A percentile compares a stretch with the other conserved stretches of the same genome.
Evolutionary conservation across 2,113 vertebrate genomes (phyloP).

Genomic region (Merops nubicus): DNA sequence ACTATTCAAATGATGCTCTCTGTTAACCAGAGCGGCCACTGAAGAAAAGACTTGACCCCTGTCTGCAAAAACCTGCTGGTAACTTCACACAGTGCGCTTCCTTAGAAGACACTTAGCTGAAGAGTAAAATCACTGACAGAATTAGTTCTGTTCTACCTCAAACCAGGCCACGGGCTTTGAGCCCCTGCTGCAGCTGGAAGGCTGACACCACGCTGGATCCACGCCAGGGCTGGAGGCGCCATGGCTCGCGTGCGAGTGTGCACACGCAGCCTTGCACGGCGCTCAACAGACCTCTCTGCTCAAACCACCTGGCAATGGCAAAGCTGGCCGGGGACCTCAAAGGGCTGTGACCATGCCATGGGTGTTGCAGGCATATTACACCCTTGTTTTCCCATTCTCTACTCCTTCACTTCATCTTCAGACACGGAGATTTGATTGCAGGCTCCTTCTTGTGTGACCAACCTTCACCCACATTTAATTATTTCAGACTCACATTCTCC

Average conservation of each 20-base stretch:
- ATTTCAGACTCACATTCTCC: background rate
- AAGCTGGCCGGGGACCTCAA: background rate
- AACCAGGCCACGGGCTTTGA: background rate
- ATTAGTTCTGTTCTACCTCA: background rate
- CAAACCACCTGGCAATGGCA: background rate
- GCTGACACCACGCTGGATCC: too few species aligned
- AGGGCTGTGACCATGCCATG: rapidly evolving
- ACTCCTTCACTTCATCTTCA: background rate
- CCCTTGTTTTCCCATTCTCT: background rate
- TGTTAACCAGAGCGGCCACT: background rate
- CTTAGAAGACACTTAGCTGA: background rate
- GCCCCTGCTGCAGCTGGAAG: background rate
- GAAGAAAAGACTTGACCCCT: too few species aligned
- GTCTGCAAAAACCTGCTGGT: background rate
- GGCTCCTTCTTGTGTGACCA: background rate
- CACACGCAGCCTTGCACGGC: rapidly evolving
- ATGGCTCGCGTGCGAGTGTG: rapidly evolving
- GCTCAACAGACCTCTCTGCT: background rate
- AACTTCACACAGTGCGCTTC: background rate
- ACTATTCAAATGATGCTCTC: background rate
- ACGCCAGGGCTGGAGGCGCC: background rate
- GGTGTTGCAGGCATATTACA: background rate
- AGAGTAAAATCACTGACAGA: background rate
- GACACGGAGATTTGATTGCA: background rate
- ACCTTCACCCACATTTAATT: background rate